Base-by-base conservation (phyloP, 2,888 invertebrate genomes). In the Apamea monoglypha region DNA sequence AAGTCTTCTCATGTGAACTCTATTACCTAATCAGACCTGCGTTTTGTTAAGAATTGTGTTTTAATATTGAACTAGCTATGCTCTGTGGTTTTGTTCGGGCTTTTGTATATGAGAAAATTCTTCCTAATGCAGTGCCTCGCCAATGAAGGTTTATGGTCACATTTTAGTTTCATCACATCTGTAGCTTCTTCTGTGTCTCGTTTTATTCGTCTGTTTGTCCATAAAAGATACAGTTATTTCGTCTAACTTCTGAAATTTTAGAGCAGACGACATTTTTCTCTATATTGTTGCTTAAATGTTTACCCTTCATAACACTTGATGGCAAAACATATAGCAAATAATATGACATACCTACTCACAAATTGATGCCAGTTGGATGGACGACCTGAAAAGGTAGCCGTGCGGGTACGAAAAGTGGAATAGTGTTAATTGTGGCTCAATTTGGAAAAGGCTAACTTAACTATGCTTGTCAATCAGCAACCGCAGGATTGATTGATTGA, bases 1-100 rank as follows among this genome's bases (percentile, higher is more conserved):
- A 25, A 77, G n/a, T 25, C 40, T 64, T 71, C 80, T 67, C 81
- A 74, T 70, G 85, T 77, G 87, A 85, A 85, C 85, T 77, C 5
- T 47, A 4, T 85, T 85, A 87, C 81, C 69, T 53, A 87, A 85
- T 75, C 74, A 53, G n/a, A 76, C 29, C 44, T 66, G 59, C 63
- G 74, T 80, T 80, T 74, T 74, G 68, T 84, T 73, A 18, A 32
- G 70, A 67, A 64, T 70, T 73, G 69, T 74, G 40, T 66, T 40
- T 25, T 25, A 72, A 72, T 64, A 73, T 16, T 14, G 2, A 53
- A 85, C 85, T 73, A 80, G 50, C n/a, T 59, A 0, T 18, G n/a
- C 6, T 12, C 2, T n/a, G 3, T 14, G 81, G 80, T 16, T 73
- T 64, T 59, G 77, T 61, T 53, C 18, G 14, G 2, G 5, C 0